Base-by-base conservation (phyloP, 2,113 vertebrate genomes). In the Tauraco erythrolophus region DNA sequence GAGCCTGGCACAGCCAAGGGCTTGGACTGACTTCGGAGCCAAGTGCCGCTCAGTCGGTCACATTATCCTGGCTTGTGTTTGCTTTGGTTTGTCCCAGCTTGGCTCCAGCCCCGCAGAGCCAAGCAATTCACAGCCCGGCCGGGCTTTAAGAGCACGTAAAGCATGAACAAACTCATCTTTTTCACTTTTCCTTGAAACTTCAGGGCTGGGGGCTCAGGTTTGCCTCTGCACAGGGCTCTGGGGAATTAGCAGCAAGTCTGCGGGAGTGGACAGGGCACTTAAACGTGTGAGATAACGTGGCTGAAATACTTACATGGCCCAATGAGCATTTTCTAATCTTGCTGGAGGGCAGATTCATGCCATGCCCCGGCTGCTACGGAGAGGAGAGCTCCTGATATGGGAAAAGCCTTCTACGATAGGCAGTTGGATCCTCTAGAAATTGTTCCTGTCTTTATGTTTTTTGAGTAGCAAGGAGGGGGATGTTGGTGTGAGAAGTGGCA, bases 281-380 rank as follows among this genome's bases (percentile, higher is more conserved):
- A 39, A 41, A 46, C 10, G 8, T 10, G 37, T 54, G 27, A 39
- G 72, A 66, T 62, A 37, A 43, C 1, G 0, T 33, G 65, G 60
- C 71, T 96, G 71, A 83, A 87, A 33, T 51, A 60, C 88, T 96
- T 28, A 48, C 46, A 2, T 35, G 83, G 37, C 64, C 57, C 72
- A 66, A 11, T 8, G 79, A 97, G 11, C 68, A 33, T n/a, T 54
- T 96, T 28, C 48, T 71, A n/a, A 50, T 64, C 75, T 81, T 78
- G 79, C 83, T 5, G 3, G 48, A 85, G 79, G 48, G 79, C 62
- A 85, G 37, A n/a, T 58, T 91, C 62, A 76, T 58, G 33, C 72
- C 33, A 6, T 41, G 51, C 24, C 64, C 79, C 3, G 4, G 41
- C 37, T 75, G 35, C 50, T 57, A 31, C 0, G 27, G 9, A 25